Evolutionary conservation across 1,140 invertebrate genomes (phyloP).

Genomic region (Pseudachorutes palmiensis): DNA sequence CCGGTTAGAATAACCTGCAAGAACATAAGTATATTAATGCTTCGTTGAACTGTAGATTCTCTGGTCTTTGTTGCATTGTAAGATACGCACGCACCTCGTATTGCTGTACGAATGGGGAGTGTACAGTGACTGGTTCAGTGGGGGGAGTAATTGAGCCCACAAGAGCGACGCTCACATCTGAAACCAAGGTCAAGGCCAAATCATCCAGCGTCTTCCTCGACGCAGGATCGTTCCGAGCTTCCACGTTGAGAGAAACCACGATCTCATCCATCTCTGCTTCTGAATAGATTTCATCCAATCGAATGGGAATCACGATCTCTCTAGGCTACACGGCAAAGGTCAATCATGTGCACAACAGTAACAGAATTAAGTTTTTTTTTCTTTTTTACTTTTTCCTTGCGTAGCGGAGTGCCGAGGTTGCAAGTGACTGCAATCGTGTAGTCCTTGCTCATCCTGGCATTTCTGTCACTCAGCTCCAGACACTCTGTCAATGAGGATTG

Average conservation of each 20-base stretch:
- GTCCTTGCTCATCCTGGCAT: neutral
- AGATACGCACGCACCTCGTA: neutral
- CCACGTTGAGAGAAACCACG: neutral
- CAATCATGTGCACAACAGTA: too few species aligned
- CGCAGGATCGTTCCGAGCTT: neutral
- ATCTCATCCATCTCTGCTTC: neutral
- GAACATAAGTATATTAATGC: neutral
- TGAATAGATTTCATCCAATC: neutral
- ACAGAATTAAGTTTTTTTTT: too few species aligned
- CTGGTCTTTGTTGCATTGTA: neutral
- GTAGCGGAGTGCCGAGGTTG: too few species aligned
- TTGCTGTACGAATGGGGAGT: neutral
- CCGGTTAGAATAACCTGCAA: neutral
- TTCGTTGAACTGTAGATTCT: neutral
- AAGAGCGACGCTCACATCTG: neutral
- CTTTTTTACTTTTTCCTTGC: too few species aligned
- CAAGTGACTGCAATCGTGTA: neutral
- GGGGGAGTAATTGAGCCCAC: neutral
- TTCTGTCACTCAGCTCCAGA: too few species aligned
- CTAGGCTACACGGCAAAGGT: too few species aligned
- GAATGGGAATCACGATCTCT: neutral
- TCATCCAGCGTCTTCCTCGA: neutral
- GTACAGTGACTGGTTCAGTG: neutral
- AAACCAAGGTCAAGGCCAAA: neutral
- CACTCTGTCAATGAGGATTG: neutral